Evolutionary conservation across 2,888 invertebrate genomes (phyloP), one percentile per base, ranked within the genome.

Genomic region (Amorpha juglandis): DNA sequence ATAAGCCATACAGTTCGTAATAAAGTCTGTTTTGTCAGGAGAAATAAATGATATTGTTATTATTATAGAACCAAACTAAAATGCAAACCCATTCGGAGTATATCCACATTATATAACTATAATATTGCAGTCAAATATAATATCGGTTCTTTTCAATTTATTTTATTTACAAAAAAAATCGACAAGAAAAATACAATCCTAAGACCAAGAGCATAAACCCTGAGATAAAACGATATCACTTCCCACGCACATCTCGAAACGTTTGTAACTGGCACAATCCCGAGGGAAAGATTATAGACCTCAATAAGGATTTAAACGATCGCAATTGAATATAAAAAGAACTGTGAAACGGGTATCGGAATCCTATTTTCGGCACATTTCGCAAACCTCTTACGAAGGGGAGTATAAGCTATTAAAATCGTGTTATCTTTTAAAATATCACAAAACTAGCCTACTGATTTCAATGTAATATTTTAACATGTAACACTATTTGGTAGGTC

Each of bases 291-390:
- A 38, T 35, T 38, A 38, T 6, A 42, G 19, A 12, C 38, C 11
- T 11, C 58, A 19, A 19, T 7, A 35, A 42, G 42, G 42, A 58
- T 42, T 58, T 16, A 42, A 58, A 19, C 42, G 42, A 12, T 19
- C 58, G 38, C 58, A 42, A 42, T 7, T 42, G 19, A 42, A 58
- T 16, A 16, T 55, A 55, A 58, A 58, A 58, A 16, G 58, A 58
- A 19, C 14, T 16, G 4, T 35, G n/a, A 35, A 55, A 35, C 16
- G 0, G 52, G 12, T 19, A 38, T 19, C 38, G 58, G 38, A 58
- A 58, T 38, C 19, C 38, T 16, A 35, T 16, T 14, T 55, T 55
- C 38, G 58, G 38, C 58, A 58, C 58, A 38, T 42, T 58, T 42
- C 19, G 19, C 19, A 12, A 6, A 58, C 19, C 19, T 42, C 38